phyloP scores from a whole-genome alignment of 2,113 vertebrate species.

The Rhodinocichla rosea region DNA sequence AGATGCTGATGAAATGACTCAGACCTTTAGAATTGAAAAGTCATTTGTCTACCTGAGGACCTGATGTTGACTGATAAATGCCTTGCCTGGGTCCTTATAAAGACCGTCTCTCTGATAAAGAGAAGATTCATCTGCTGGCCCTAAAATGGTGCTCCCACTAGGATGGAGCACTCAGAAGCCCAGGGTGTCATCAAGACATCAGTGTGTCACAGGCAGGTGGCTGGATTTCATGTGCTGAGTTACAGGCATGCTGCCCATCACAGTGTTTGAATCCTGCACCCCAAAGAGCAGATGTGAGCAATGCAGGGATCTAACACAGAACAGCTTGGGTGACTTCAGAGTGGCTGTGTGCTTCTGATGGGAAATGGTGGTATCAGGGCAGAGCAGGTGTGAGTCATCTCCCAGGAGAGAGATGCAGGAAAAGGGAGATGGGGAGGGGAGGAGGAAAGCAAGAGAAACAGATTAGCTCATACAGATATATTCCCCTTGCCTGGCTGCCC shows the following conservation, averaged over 20 bases:
- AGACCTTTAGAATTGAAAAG: neutral
- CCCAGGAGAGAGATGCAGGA: constrained; percentile 60
- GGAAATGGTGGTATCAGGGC: constrained; percentile 67
- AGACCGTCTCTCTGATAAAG: neutral
- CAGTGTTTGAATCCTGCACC: constrained; percentile 16
- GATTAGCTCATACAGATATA: constrained; percentile 64
- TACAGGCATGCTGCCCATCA: constrained; percentile 12
- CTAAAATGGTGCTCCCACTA: neutral
- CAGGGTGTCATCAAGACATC: constrained; percentile 10
- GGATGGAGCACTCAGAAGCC: constrained; percentile 24
- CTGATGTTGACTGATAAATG: neutral
- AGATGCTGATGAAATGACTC: constrained; percentile 2
- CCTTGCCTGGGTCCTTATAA: neutral
- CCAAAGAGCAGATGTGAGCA: constrained; percentile 68
- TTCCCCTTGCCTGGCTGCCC: neutral
- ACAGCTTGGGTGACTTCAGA: constrained; percentile 75
- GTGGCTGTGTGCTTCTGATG: constrained; percentile 67
- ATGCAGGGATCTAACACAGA: constrained; percentile 68
- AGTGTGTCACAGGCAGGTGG: constrained; percentile 7
- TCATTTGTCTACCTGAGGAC: neutral
- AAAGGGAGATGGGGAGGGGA: constrained; percentile 23
- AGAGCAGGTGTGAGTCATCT: constrained; percentile 77
- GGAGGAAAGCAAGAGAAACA: constrained; percentile 46
- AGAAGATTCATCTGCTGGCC: neutral
- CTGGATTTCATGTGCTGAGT: constrained; percentile 22